Percentiles rank a stretch among this genome's conserved stretches.
phyloP scores from a whole-genome alignment of 37 sponge, comb jelly and placozoan genomes.

The Aplysina aerophoba region DNA sequence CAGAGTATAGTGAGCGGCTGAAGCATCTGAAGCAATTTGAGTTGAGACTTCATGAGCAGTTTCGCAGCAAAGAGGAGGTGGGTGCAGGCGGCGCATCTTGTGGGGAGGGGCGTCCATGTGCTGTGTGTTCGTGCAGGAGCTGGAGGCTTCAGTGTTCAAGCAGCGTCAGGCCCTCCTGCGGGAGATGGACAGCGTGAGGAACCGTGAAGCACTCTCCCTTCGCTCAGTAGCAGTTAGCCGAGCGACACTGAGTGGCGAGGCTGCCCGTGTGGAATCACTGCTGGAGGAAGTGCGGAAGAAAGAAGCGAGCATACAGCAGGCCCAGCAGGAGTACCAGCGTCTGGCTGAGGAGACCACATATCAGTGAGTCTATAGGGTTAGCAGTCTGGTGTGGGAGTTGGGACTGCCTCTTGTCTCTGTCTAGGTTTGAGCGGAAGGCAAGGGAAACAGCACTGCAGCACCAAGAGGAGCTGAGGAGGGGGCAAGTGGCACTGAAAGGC shows the following conservation, averaged over 20 bases:
- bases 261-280: neutral
- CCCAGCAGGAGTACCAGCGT: neutral
- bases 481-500: too few species aligned
- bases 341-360: too few species aligned
- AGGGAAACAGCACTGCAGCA: too few species aligned
- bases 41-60: neutral
- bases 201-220: neutral
- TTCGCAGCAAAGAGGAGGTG: neutral
- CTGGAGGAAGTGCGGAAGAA: slow-evolving; percentile 10
- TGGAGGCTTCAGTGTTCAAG: neutral
- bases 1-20: neutral
- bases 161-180: neutral
- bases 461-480: too few species aligned
- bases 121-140: neutral
- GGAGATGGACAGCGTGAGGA: slow-evolving; percentile 1
- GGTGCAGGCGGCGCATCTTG: neutral
- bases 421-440: too few species aligned
- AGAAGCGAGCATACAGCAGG: neutral
- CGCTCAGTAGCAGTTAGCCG: neutral
- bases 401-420: too few species aligned
- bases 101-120: neutral
- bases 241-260: neutral
- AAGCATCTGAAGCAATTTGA: neutral
- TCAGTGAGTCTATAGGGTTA: too few species aligned
- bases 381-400: too few species aligned